These are phyloP conservation scores for Eupeodes luniger DNA, from an alignment of 2,888 invertebrate species.

Conservation along the genomic window DNA sequence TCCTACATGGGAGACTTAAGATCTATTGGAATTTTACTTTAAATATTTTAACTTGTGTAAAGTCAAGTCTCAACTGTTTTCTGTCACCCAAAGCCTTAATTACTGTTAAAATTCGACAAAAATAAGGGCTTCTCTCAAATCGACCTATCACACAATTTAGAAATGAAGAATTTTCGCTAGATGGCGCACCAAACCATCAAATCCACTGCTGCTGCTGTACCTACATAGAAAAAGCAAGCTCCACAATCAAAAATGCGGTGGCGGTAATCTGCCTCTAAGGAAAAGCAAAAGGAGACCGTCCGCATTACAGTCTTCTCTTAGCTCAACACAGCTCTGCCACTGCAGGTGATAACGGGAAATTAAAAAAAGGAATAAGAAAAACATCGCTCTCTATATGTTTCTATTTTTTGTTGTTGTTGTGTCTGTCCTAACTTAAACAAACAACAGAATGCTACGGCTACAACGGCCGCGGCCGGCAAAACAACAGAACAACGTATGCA, in stretches of 20 bases:
- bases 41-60: too few relatives aligned
- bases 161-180: too few relatives aligned
- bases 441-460: conserved; percentile 16
- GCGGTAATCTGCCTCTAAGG: conserved; percentile 37
- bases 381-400: conserved; percentile 51
- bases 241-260: neutral
- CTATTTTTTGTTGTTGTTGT: conserved; percentile 51
- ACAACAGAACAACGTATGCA: conserved; percentile 83
- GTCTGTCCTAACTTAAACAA: conserved; percentile 62
- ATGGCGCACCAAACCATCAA: neutral
- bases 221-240: neutral
- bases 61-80: too few relatives aligned
- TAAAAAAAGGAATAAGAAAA: conserved; percentile 10
- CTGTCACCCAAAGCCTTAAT: too few relatives aligned
- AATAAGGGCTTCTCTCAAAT: too few relatives aligned
- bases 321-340: conserved; percentile 6
- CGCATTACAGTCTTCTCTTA: conserved; percentile 32
- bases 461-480: conserved; percentile 7
- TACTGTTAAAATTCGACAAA: too few relatives aligned
- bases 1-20: too few relatives aligned
- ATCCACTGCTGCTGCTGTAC: neutral
- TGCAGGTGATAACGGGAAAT: conserved; percentile 76
- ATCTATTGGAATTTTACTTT: too few relatives aligned
- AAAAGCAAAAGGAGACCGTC: conserved; percentile 40
- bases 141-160: too few relatives aligned